Percentiles rank a stretch among this genome's conserved stretches.
Conservation (phyloP, 2,797 vertebrate genomes). For the Pampus argenteus region DNA sequence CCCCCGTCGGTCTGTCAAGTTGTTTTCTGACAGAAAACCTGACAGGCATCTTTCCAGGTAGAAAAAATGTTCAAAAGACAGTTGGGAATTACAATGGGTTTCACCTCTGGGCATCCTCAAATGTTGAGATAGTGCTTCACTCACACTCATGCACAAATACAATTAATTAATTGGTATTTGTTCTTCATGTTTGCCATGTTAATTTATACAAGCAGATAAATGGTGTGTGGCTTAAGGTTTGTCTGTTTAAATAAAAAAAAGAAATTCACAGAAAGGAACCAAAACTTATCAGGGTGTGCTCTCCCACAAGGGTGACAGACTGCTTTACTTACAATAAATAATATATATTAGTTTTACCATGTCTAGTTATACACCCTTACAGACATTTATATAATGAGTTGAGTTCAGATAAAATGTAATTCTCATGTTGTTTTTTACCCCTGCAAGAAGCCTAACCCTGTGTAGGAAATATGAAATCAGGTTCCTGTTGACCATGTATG, state of each 20-base stretch:
- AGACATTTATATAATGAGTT: no score
- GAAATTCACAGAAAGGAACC: no score
- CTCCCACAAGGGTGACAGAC: neutral
- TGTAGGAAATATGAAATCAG: neutral
- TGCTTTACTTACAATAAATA: neutral
- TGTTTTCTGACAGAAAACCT: neutral
- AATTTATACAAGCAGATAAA: neutral
- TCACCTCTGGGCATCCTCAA: neutral
- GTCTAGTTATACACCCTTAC: no score
- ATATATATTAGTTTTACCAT: neutral
- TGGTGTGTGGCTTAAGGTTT: neutral
- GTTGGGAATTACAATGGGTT: no score
- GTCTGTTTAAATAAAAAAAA: no score
- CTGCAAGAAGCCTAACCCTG: neutral
- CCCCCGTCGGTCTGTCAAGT: neutral
- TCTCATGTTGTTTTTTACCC: neutral
- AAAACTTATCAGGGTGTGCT: no score
- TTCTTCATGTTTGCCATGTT: neutral
- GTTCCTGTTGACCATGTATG: neutral
- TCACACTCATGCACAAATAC: neutral
- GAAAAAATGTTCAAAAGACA: neutral
- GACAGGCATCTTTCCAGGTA: neutral
- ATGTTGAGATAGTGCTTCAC: neutral
- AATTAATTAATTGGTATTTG: neutral
- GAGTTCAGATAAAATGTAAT: neutral